Base-by-base conservation (phyloP, 1,140 invertebrate genomes). In the Neodiprion virginianus region DNA sequence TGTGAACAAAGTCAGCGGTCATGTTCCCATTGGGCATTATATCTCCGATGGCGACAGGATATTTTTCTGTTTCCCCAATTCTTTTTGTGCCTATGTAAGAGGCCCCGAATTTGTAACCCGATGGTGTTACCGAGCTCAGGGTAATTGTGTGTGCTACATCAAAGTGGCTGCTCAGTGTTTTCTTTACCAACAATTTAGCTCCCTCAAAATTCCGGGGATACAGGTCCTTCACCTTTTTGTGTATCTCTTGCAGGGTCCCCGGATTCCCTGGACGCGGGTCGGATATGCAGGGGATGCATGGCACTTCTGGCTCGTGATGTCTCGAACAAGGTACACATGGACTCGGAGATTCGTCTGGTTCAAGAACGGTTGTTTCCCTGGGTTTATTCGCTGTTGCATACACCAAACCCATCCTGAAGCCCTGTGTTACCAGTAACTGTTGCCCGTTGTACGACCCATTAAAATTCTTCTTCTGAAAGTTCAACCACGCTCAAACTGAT, bases 181-280 rank as follows among this genome's bases (percentile, higher is more conserved):
- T 95, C 72, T 92, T 94, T 10, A 96, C 86, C 73, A 93, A 88
- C 23, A 96, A 84, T 81, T 93, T 93, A 7, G 92, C 93, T 67
- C 95, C 95, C 81, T 96, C 94, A 87, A 97, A 96, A 74, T 91
- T 90, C 67, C 89, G 89, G 7, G 96, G 95, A 81, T 94, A 94
- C 12, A 97, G 82, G 79, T 95, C 92, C 9, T 83, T 78, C 0
- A 84, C 80, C 72, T 83, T 86, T 67, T 82, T 86, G 23, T 88
- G 86, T 12, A 88, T 72, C 9, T 88, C 85, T 67, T 84, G 85
- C 77, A 87, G 87, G 11, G 81, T 86, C 48, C 85, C 84, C 21
- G 87, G 87, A 76, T 88, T 88, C 1, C 87, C 87, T 0, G 86
- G 85, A 17, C 53, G 79, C 77, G 28, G 47, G 74, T 12, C 21